Evolutionary conservation across 1,140 invertebrate species (phyloP), one percentile per base, ranked within the genome.

Genomic region (Temnothorax curvispinosus): DNA sequence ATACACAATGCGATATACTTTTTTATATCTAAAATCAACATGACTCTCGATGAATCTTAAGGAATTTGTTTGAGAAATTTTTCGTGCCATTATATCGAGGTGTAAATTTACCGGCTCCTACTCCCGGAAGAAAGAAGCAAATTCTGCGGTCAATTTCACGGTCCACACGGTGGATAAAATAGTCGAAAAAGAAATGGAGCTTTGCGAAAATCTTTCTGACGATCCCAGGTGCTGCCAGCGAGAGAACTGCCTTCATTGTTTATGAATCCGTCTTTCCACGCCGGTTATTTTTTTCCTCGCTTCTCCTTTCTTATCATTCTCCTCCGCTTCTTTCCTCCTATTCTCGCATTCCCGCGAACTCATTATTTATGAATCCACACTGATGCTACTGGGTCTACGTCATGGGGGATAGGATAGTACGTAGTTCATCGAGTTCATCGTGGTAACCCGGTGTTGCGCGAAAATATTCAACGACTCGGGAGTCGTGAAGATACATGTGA

Each of bases 291-390:
- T 65, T 69, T n/a, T 47, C 35, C 35, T 54, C 21, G 41, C 58
- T 27, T 11, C 44, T 60, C 35, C 52, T 52, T 84, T 58, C 60
- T 50, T 50, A 56, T 27, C 62, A 32, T 87, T 75, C 69, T 56
- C 27, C 27, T 27, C 21, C 15, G 11, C 13, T 67, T 64, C 58
- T 60, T n/a, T 7, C 11, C 38, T 50, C n/a, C 32, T 69, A 58
- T 56, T 35, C 67, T 71, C 47, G 76, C 62, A 47, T 76, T 81
- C 76, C 54, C n/a, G 60, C 69, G 41, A 82, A 74, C 91, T 92
- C 90, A 92, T 91, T 91, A 87, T 86, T 92, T 92, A 92, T 92
- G 90, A 92, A 92, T 92, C 91, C 81, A 86, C 89, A 54, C 87
- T 58, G 67, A 32, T 35, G 86, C 87, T 91, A 86, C 89, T 80